Conservation (phyloP, 2,888 invertebrate genomes). For the Cyclophora punctaria region DNA sequence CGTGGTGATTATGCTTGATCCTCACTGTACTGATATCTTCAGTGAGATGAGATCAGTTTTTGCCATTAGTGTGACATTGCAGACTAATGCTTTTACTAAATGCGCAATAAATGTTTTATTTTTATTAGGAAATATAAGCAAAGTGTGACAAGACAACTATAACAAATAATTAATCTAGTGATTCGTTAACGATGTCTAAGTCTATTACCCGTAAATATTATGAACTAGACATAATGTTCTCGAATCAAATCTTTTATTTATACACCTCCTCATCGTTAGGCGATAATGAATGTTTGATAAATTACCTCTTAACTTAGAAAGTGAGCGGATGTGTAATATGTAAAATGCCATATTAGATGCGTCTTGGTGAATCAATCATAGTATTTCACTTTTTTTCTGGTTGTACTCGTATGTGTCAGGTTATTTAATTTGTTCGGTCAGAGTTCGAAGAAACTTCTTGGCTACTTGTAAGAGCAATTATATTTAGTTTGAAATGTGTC, state of each 20-base stretch:
- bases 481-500: too few species aligned
- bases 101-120: too few species aligned
- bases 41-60: too few species aligned
- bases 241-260: slow-evolving; percentile 13
- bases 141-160: too few species aligned
- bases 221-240: slow-evolving; percentile 6
- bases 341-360: slow-evolving; percentile 18
- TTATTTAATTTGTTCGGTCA: slow-evolving; percentile 10
- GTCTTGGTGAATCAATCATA: slow-evolving; percentile 22
- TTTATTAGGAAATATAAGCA: too few species aligned
- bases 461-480: not conserved
- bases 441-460: slow-evolving; percentile 1
- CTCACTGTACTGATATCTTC: too few species aligned
- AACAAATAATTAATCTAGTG: too few species aligned
- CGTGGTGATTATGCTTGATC: too few species aligned
- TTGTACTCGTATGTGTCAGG: not conserved
- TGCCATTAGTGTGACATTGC: too few species aligned
- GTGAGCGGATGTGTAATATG: slow-evolving; percentile 23
- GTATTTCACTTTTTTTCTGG: slow-evolving; percentile 10
- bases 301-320: slow-evolving; percentile 27
- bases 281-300: slow-evolving; percentile 19
- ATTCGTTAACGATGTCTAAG: too few species aligned
- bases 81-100: too few species aligned
- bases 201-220: slow-evolving; percentile 7
- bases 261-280: slow-evolving; percentile 12